Evolutionary conservation across 2,113 vertebrate species (phyloP).

Genomic region (Solea solea): DNA sequence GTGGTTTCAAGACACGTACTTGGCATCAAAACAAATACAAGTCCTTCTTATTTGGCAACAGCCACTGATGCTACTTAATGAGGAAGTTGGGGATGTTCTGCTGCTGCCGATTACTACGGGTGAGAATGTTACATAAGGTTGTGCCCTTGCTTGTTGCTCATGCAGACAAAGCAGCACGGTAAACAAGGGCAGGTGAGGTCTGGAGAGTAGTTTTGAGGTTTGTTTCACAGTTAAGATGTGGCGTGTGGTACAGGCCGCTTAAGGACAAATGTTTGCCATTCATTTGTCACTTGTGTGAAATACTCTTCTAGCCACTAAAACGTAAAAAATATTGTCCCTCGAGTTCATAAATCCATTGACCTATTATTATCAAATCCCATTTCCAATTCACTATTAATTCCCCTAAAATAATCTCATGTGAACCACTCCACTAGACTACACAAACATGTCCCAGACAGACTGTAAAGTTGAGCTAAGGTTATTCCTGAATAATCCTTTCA

Average conservation of each 20-base stretch:
- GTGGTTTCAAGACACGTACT: conserved; percentile 19
- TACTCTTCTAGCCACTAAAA: neutral
- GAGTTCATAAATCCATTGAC: neutral
- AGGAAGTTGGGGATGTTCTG: conserved; percentile 8
- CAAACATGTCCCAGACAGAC: conserved; percentile 28
- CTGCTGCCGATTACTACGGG: neutral
- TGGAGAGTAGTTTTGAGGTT: neutral
- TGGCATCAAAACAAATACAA: conserved; percentile 29
- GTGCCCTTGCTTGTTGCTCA: conserved; percentile 31
- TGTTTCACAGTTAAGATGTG: conserved; percentile 10
- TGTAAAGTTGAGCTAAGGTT: conserved; percentile 16
- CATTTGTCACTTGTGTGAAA: conserved; percentile 10
- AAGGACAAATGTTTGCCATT: neutral
- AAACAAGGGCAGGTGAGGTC: conserved; percentile 22
- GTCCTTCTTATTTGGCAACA: conserved; percentile 31
- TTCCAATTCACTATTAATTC: conserved; percentile 6
- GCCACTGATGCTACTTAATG: conserved; percentile 1
- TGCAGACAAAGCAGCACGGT: conserved; percentile 25
- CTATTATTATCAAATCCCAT: neutral
- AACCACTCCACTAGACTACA: conserved; percentile 16
- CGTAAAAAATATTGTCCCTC: neutral
- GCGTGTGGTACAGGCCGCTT: neutral
- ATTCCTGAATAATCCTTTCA: conserved; percentile 34
- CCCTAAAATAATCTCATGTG: conserved; percentile 22
- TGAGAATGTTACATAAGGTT: conserved; percentile 27